Conservation (phyloP, 2,797 vertebrate species). For the Crenuchus spilurus region DNA sequence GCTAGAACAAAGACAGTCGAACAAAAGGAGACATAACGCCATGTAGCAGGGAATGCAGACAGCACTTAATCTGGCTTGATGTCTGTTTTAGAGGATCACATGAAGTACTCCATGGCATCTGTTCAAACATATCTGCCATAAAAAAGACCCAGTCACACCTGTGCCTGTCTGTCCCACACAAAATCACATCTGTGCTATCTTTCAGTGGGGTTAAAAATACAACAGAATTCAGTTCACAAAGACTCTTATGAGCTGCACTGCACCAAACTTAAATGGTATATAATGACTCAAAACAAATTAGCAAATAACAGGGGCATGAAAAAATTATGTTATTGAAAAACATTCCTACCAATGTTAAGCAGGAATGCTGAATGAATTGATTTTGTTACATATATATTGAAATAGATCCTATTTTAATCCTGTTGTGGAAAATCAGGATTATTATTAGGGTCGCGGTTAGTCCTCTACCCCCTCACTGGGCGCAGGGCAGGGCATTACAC, state of each 20-base stretch:
- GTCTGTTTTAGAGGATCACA: conserved; percentile 35
- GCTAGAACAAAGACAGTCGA: conserved; percentile 30
- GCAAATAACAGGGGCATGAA: too few species aligned
- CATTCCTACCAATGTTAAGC: too few species aligned
- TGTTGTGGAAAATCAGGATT: too few species aligned
- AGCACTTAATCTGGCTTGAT: conserved; percentile 36
- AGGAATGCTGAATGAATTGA: too few species aligned
- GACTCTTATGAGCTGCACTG: neutral
- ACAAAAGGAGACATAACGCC: conserved; percentile 22
- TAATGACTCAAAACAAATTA: too few species aligned
- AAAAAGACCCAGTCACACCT: conserved; percentile 37
- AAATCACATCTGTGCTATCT: conserved; percentile 35
- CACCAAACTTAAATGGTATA: too few species aligned
- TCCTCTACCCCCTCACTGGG: too few species aligned
- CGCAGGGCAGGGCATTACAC: too few species aligned
- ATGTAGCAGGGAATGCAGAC: conserved; percentile 26
- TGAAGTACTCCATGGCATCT: conserved; percentile 31
- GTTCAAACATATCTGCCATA: conserved; percentile 37
- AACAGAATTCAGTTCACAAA: neutral
- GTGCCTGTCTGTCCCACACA: conserved; percentile 26
- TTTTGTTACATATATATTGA: too few species aligned
- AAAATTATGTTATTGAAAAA: too few species aligned
- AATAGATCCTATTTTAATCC: too few species aligned
- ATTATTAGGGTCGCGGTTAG: too few species aligned
- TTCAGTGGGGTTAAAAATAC: conserved; percentile 22